Conservation (phyloP, 2,888 invertebrate species). For the Macrosiphum euphorbiae region DNA sequence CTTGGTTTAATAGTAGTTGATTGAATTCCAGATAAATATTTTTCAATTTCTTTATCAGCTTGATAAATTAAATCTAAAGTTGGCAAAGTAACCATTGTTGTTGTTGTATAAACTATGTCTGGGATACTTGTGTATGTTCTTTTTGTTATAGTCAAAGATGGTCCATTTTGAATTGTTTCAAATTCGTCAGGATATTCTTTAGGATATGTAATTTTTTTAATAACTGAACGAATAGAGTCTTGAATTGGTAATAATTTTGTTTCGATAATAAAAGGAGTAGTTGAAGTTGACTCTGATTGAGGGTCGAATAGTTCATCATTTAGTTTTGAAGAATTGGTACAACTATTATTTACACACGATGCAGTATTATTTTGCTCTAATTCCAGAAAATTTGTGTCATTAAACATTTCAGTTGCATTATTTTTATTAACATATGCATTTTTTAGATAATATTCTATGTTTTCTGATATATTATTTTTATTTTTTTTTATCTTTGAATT, state of each 20-base stretch:
- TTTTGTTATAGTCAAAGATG: conserved; percentile 65
- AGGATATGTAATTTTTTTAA: conserved; percentile 64
- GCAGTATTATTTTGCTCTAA: background rate
- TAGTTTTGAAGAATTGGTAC: conserved; percentile 16
- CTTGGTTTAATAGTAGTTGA: conserved; percentile 40
- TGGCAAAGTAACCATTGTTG: conserved; percentile 65
- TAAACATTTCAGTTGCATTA: background rate
- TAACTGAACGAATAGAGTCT: conserved; percentile 1
- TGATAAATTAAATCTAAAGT: conserved; percentile 65
- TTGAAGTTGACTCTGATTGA: conserved; percentile 18
- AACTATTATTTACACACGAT: conserved; percentile 48
- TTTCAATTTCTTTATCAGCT: conserved; percentile 64
- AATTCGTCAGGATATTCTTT: conserved; percentile 66
- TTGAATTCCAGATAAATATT: conserved; percentile 28
- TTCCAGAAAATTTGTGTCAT: conserved; percentile 32
- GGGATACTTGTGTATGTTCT: conserved; percentile 66
- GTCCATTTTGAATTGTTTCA: conserved; percentile 66
- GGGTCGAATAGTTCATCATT: conserved; percentile 28
- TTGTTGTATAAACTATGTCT: conserved; percentile 66
- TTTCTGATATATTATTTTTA: conserved; percentile 27
- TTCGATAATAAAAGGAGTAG: conserved; percentile 58
- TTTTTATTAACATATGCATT: conserved; percentile 8
- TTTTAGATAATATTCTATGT: background rate
- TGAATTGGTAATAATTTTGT: conserved; percentile 53
- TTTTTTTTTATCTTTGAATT: background rate